Base-by-base conservation (phyloP, 2,797 vertebrate species). In the Catamblyrhynchus diadema region DNA sequence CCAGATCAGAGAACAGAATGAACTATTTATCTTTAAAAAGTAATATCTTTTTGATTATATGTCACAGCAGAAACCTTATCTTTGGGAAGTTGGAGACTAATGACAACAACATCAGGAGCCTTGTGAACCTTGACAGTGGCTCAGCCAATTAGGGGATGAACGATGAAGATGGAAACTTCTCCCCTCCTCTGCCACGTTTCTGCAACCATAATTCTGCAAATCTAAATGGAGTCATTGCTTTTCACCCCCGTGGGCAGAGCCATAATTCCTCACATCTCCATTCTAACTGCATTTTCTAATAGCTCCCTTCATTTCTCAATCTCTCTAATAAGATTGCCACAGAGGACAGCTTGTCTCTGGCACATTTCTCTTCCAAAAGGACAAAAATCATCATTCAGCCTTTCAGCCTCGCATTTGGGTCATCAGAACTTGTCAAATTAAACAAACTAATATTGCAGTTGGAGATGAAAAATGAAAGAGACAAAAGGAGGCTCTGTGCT, bases 1-100 rank as follows among this genome's bases (percentile, higher is more conserved):
- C 80, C 66, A 77, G 78, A 95, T 93, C 90, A 80, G 86, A 82
- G 91, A 86, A 79, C 18, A 71, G 90, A 79, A 85, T 0, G 12
- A 89, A 39, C 88, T 95, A 94, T 97, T 96, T 96, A 89, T 96
- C 95, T 96, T 89, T 93, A 23, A 81, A 93, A 97, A 93, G 90
- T 95, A 97, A 89, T 96, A 92, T 88, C 69, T 95, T 96, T 96
- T 94, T 95, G 92, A 96, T 94, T 95, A 77, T 25, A 57, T 91
- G 87, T 91, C 93, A 86, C 75, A 96, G 88, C 86, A 89, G 93
- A 95, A 96, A 86, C 75, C 95, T 93, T 90, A 94, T 94, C 92
- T 95, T 95, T 95, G 92, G 77, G 62, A 94, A 90, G 69, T 60
- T 39, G 13, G 47, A 94, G 96, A 96, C 87, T 94, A 96, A 97